Evolutionary conservation across 2,797 vertebrate species (phyloP).

Genomic region (Odontamblyopus lacepedii): DNA sequence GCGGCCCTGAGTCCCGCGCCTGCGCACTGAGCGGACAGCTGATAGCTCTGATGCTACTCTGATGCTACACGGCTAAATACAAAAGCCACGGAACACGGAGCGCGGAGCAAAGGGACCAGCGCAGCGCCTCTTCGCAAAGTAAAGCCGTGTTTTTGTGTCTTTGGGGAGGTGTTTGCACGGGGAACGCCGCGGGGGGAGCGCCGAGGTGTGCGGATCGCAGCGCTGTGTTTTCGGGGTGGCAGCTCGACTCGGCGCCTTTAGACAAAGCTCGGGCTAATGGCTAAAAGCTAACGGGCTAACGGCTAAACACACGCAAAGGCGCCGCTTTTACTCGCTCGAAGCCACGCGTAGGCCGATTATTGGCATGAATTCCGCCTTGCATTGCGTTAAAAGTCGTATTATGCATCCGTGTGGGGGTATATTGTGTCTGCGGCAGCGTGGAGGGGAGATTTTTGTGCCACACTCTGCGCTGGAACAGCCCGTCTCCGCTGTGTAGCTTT

Average conservation of each 20-base stretch:
- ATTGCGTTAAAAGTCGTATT: too few species aligned
- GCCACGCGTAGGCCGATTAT: neutral
- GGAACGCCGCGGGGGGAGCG: neutral
- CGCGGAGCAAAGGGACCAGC: conserved; percentile 78
- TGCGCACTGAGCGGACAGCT: conserved; percentile 78
- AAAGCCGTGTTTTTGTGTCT: conserved; percentile 52
- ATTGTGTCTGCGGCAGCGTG: neutral
- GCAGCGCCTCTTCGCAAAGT: conserved; percentile 70
- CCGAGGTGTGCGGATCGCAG: conserved; percentile 4
- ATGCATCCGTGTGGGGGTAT: too few species aligned
- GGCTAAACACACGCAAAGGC: conserved; percentile 32
- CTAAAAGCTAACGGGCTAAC: conserved; percentile 57
- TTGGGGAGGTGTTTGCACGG: conserved; percentile 10
- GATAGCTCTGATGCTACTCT: conserved; percentile 90
- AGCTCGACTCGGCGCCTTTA: conserved; percentile 89
- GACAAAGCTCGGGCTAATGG: conserved; percentile 86
- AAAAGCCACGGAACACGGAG: conserved; percentile 83
- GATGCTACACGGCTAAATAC: conserved; percentile 78
- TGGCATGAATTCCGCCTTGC: neutral
- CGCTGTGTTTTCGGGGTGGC: conserved; percentile 53
- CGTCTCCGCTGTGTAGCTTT: conserved; percentile 42
- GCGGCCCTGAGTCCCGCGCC: conserved; percentile 74
- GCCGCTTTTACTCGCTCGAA: neutral
- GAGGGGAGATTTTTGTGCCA: neutral
- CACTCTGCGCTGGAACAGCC: neutral